Base-by-base conservation (phyloP, 2,797 vertebrate species). In the Falco berigora region DNA sequence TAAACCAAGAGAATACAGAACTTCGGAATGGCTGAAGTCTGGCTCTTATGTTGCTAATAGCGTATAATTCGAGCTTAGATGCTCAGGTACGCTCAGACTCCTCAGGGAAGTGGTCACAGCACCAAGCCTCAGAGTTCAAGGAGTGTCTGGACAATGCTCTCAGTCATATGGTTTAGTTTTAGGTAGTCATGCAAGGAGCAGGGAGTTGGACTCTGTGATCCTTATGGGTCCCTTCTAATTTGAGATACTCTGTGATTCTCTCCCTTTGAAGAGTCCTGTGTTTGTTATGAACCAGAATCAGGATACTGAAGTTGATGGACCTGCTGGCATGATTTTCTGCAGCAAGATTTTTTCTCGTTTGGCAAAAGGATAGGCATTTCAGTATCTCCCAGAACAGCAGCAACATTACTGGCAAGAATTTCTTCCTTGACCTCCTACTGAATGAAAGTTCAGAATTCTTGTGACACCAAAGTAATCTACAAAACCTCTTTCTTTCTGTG, bases 81-180 rank as follows among this genome's bases (percentile, higher is more conserved):
- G 19, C 55, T 62, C n/a, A n/a, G 22, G 32, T 63, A 27, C 18
- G 19, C 38, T 68, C 20, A 76, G 61, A 16, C 14, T 94, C 21
- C 34, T 9, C 0, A 63, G 25, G 61, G 38, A 76, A 77, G 22
- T 73, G 28, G 21, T 88, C 50, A 71, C 0, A 0, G 44, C 76
- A 36, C 32, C 28, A 66, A 46, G 73, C 46, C 63, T 75, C 63
- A 53, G 50, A 64, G 12, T 32, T 85, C 28, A 73, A 42, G 38
- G 61, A 79, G 38, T 7, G 3, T 66, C 78, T 85, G 71, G 28
- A 66, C 0, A 0, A 16, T 3, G 3, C 27, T 76, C 16, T 58
- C 28, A 64, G 42, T 83, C 40, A 20, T 5, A 34, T 50, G 38
- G 27, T 88, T 80, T 71, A 85, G 50, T 53, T 85, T 73, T 50